phyloP scores from a whole-genome alignment of 2,888 invertebrate genomes.

The Empis stercorea region DNA sequence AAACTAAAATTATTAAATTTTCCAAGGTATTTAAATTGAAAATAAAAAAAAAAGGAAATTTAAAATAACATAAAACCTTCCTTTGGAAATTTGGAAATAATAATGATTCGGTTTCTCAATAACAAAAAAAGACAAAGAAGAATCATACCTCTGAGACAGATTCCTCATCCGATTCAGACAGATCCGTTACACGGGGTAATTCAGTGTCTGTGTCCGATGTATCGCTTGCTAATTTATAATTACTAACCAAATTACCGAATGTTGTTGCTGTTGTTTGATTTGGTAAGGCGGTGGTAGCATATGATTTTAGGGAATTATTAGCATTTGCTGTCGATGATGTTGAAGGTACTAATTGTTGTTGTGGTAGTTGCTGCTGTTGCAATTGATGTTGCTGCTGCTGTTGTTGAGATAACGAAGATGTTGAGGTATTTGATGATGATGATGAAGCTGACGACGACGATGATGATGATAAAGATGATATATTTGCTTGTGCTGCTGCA shows the following conservation, averaged over 20 bases:
- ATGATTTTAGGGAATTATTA: constrained; percentile 12
- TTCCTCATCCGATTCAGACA: constrained; percentile 92
- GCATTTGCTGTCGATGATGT: constrained; percentile 18
- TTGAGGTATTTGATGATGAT: constrained; percentile 6
- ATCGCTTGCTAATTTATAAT: constrained; percentile 57
- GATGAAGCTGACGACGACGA: constrained; percentile 4
- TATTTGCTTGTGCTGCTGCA: not conserved
- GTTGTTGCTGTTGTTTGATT: constrained; percentile 50
- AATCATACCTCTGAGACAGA: constrained; percentile 85
- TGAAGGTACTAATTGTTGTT: constrained; percentile 22
- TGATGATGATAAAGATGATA: not conserved
- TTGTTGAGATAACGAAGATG: constrained; percentile 19
- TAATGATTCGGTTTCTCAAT: too few relatives aligned
- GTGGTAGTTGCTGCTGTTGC: constrained; percentile 11
- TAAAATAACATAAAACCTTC: not conserved
- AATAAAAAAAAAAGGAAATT: not conserved
- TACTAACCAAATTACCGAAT: constrained; percentile 13
- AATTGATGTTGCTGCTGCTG: constrained; percentile 23
- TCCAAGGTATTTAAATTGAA: too few relatives aligned
- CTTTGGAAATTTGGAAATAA: too few relatives aligned
- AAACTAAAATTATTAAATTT: too few relatives aligned
- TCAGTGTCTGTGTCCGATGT: constrained; percentile 81
- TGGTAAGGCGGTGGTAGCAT: constrained; percentile 32
- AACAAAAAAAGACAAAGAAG: not conserved
- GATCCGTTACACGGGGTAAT: constrained; percentile 78